Evolutionary conservation across 2,888 invertebrate genomes (phyloP), one percentile per base, ranked within the genome.

Genomic region (Agapetus fuscipes): DNA sequence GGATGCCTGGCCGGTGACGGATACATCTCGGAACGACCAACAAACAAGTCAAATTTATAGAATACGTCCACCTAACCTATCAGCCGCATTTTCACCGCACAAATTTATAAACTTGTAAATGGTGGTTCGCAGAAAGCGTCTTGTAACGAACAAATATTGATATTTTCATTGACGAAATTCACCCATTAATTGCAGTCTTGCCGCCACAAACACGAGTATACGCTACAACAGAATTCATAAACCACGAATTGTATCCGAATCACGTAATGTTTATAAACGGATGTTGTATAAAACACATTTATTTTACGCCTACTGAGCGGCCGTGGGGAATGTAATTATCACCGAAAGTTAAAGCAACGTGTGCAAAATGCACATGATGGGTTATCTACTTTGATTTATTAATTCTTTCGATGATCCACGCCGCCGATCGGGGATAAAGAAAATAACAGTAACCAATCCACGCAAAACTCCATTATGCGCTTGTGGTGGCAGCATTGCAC

Each of bases 1-100:
- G 82, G 80, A 70, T 82, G 82, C 71, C 83, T 76, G 63, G 80
- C 74, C 64, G 79, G 78, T 60, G 80, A 73, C 60, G 82, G 80
- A 70, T 82, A 82, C 83, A 82, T 82, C 29, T 26, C n/a, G n/a
- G 36, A 25, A 37, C 29, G 15, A 26, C 31, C n/a, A n/a, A n/a
- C n/a, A n/a, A n/a, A n/a, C n/a, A n/a, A n/a, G 30, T 34, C 30
- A 30, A 30, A 35, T 30, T 28, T 30, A 28, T 28, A 36, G 36
- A 32, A 41, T 34, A 24, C 27, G 29, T 17, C 33, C 24, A 27
- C 29, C 33, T 35, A 43, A 39, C 43, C 36, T 34, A 39, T 33
- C 35, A 27, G 36, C 31, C 36, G 39, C 39, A 43, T 36, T 35
- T 34, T 32, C 39, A 27, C 17, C 30, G 20, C 20, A 20, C 20